Evolutionary conservation across 2,888 invertebrate genomes (phyloP).

Genomic region (Agrenia bidenticulata): DNA sequence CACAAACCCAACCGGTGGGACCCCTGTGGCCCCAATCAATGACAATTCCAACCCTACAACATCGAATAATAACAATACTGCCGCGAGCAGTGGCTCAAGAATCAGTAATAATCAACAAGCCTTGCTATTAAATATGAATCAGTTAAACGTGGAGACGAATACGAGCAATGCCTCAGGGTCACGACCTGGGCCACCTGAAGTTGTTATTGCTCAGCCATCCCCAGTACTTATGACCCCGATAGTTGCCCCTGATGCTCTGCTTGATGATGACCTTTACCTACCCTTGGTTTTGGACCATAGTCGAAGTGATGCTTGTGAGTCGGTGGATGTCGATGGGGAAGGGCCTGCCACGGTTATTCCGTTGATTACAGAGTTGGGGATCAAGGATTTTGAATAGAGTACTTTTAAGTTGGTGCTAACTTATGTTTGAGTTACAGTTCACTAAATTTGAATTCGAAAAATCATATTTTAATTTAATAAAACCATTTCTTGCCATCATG

Average conservation of each 20-base stretch:
- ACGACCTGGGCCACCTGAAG: constrained; percentile 8
- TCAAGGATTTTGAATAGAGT: constrained; percentile 36
- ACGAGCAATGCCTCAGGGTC: not conserved
- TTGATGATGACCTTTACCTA: constrained; percentile 23
- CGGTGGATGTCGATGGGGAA: constrained; percentile 28
- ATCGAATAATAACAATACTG: not conserved
- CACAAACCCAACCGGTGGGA: not conserved
- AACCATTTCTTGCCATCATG: too few species aligned
- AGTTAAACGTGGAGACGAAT: not conserved
- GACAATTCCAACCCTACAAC: not conserved
- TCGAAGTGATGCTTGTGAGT: constrained; percentile 14
- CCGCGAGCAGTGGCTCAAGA: not conserved
- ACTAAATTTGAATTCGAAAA: too few species aligned
- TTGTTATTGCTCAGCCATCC: constrained; percentile 6
- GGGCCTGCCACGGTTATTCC: constrained; percentile 51
- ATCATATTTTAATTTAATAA: too few species aligned
- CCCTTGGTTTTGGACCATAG: constrained; percentile 12
- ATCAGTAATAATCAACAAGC: not conserved
- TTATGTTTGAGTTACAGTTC: too few species aligned
- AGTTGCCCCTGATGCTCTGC: constrained; percentile 8
- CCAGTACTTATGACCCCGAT: constrained; percentile 16
- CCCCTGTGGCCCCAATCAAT: not conserved
- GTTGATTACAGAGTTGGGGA: constrained; percentile 52
- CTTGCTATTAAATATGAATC: not conserved
- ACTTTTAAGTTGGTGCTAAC: constrained; percentile 7